These are phyloP conservation scores for Mormyrus proboscirostris DNA, from an alignment of 2,797 vertebrate species.

Conservation along the genomic window DNA sequence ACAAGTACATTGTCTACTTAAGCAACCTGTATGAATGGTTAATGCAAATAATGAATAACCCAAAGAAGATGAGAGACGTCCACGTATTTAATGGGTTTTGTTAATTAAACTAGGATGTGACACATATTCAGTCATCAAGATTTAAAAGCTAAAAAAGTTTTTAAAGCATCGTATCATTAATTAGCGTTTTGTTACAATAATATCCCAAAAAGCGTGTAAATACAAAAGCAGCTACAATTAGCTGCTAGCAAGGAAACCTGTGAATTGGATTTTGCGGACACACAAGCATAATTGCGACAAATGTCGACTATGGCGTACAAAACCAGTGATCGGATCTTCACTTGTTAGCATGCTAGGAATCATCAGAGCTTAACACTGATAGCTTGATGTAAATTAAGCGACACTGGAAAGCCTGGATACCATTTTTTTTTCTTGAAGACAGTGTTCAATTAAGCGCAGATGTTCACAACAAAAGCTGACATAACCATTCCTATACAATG, in stretches of 20 bases:
- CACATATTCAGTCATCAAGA: background rate
- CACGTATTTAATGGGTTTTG: background rate
- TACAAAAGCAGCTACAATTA: background rate
- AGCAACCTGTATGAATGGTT: slow-evolving; percentile 16
- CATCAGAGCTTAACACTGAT: background rate
- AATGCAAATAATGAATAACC: background rate
- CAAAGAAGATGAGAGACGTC: background rate
- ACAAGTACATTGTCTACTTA: background rate
- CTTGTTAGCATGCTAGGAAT: background rate
- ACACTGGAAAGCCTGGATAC: background rate
- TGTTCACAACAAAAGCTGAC: slow-evolving; percentile 6
- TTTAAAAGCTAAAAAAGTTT: background rate
- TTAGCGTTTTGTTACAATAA: background rate
- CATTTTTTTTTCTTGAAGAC: background rate
- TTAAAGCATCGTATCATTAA: background rate
- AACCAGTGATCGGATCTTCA: background rate
- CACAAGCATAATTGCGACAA: background rate
- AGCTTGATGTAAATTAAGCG: background rate
- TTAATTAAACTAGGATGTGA: background rate
- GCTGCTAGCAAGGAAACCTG: background rate
- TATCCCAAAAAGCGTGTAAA: background rate
- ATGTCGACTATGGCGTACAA: background rate
- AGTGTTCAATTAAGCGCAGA: background rate
- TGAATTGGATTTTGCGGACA: background rate
- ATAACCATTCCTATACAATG: background rate